phyloP scores from a whole-genome alignment of 2,797 vertebrate species.

The Peromyscus aztecus region DNA sequence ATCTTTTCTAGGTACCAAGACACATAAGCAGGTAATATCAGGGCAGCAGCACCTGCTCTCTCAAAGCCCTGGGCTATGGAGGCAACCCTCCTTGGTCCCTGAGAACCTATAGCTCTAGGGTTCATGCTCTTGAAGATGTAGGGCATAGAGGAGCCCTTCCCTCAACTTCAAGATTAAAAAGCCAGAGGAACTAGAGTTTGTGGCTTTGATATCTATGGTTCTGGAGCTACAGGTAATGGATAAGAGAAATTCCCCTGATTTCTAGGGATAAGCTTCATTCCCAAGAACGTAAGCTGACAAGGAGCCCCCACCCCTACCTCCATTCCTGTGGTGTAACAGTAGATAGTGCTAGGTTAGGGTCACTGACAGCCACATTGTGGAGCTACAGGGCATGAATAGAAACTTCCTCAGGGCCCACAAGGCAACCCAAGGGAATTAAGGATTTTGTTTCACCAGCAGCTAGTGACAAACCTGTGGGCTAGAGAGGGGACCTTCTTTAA shows the following conservation, averaged over 20 bases:
- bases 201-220: neutral
- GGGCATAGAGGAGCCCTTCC: no score
- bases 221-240: neutral
- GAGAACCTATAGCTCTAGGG: no score
- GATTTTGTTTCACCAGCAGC: neutral
- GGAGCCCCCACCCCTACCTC: neutral
- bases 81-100: neutral
- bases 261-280: neutral
- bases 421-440: neutral
- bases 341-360: neutral
- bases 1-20: no score
- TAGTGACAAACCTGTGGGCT: neutral
- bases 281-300: neutral
- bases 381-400: neutral
- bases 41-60: neutral
- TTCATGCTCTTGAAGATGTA: neutral
- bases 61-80: neutral
- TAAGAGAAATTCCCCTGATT: neutral
- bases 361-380: neutral
- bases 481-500: neutral
- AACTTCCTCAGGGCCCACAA: neutral
- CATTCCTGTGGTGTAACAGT: neutral
- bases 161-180: neutral
- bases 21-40: neutral
- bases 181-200: neutral